phyloP scores from a whole-genome alignment of 2,888 invertebrate species.

The Conchocele bisecta region DNA sequence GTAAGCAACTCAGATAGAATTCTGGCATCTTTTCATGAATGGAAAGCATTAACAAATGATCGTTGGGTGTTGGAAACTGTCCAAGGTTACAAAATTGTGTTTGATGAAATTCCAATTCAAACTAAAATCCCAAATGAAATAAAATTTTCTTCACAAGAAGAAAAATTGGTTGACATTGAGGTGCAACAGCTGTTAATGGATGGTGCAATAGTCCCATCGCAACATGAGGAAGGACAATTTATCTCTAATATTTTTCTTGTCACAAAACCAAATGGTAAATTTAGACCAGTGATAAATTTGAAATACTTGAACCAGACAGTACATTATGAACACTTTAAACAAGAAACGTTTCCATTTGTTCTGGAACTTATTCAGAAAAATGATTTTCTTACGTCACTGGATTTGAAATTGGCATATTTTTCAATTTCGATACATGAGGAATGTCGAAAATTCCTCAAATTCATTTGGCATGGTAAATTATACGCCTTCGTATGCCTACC shows the following conservation, averaged over 20 bases:
- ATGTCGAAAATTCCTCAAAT: conserved; percentile 19
- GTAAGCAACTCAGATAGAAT: background rate
- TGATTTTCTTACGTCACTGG: conserved; percentile 32
- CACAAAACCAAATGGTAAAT: conserved; percentile 21
- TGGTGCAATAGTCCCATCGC: background rate
- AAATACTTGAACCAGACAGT: conserved; percentile 28
- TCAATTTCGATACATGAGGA: conserved; percentile 12
- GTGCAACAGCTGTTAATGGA: background rate
- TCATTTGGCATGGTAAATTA: conserved; percentile 16
- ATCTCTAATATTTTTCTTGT: conserved; percentile 30
- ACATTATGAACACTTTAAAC: conserved; percentile 32
- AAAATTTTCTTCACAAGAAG: background rate
- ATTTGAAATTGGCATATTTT: conserved; percentile 11
- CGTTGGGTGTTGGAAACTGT: background rate
- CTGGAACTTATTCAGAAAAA: conserved; percentile 16
- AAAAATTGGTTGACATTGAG: background rate
- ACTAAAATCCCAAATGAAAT: background rate
- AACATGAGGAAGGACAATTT: conserved; percentile 9
- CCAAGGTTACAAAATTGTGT: background rate
- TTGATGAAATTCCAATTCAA: background rate
- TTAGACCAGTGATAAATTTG: conserved; percentile 30
- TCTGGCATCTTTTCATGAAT: background rate
- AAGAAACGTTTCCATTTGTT: conserved; percentile 3
- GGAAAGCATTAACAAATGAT: background rate
- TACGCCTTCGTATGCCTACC: conserved; percentile 33